A percentile compares a stretch with the other conserved stretches of the same genome.
Evolutionary conservation across 2,888 invertebrate species (phyloP).

Genomic region (Mimachlamys varia): DNA sequence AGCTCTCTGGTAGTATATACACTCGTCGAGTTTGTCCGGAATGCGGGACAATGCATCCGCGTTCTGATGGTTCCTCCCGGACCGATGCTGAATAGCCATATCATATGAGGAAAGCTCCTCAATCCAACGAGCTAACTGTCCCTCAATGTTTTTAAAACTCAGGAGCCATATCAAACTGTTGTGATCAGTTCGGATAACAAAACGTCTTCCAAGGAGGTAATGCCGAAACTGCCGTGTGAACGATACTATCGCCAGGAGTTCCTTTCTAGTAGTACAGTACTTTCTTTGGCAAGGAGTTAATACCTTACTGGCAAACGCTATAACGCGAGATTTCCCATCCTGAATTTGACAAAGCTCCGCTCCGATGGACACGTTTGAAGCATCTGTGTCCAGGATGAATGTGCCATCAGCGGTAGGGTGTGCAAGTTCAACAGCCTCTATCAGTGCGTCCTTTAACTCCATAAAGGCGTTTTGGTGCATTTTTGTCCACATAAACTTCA

Average conservation of each 20-base stretch:
- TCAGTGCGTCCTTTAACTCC: too few relatives aligned
- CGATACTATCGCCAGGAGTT: neutral
- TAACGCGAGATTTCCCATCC: neutral
- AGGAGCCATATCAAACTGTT: neutral
- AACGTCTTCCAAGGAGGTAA: neutral
- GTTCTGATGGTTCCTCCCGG: neutral
- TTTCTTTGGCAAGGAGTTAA: neutral
- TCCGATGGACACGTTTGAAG: neutral
- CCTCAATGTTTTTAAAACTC: neutral
- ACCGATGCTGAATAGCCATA: neutral
- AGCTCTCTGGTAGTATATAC: neutral
- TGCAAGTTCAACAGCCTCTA: neutral
- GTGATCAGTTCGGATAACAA: neutral
- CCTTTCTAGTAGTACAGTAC: neutral
- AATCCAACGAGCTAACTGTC: neutral
- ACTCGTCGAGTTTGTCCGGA: neutral
- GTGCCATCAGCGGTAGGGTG: neutral
- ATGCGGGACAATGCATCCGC: neutral
- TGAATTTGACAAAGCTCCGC: neutral
- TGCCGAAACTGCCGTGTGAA: neutral
- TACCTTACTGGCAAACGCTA: neutral
- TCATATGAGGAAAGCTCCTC: neutral
- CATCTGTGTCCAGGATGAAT: neutral
- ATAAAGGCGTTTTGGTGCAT: too few relatives aligned
- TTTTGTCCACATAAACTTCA: neutral